phyloP scores from a whole-genome alignment of 2,888 invertebrate genomes.

The Trisateles emortualis region DNA sequence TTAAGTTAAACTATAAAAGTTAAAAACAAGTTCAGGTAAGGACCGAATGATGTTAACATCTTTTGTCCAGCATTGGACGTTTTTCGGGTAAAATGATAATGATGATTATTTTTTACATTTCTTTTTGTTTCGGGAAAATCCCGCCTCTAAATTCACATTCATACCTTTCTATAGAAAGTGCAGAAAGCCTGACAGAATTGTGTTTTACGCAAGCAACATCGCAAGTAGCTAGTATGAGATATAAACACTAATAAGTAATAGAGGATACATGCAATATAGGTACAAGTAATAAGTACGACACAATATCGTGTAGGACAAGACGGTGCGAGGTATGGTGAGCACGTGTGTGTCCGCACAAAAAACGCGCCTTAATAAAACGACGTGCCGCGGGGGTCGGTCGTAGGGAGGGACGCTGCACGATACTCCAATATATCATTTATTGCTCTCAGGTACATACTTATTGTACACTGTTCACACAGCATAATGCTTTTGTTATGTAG shows the following conservation, averaged over 20 bases:
- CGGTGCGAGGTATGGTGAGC: constrained; percentile 72
- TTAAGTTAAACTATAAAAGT: no score
- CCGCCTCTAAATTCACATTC: no score
- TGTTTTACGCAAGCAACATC: no score
- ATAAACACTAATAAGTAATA: neutral
- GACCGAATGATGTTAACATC: no score
- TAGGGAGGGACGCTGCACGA: constrained; percentile 54
- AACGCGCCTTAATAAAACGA: constrained; percentile 83
- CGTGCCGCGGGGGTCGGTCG: constrained; percentile 74
- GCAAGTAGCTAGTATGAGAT: neutral
- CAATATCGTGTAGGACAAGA: constrained; percentile 51
- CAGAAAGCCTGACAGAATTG: no score
- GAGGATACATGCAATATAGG: constrained; percentile 26
- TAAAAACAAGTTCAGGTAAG: no score
- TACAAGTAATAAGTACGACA: constrained; percentile 29
- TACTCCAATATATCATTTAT: constrained; percentile 1
- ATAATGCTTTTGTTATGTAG: no score
- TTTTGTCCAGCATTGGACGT: no score
- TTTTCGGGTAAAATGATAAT: no score
- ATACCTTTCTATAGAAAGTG: no score
- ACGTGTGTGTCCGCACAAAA: constrained; percentile 85
- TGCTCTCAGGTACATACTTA: neutral
- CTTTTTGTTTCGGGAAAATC: no score
- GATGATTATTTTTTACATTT: no score
- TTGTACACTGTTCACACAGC: neutral